Base-by-base conservation (phyloP, 1,140 invertebrate species). In the Cydia strobilella region DNA sequence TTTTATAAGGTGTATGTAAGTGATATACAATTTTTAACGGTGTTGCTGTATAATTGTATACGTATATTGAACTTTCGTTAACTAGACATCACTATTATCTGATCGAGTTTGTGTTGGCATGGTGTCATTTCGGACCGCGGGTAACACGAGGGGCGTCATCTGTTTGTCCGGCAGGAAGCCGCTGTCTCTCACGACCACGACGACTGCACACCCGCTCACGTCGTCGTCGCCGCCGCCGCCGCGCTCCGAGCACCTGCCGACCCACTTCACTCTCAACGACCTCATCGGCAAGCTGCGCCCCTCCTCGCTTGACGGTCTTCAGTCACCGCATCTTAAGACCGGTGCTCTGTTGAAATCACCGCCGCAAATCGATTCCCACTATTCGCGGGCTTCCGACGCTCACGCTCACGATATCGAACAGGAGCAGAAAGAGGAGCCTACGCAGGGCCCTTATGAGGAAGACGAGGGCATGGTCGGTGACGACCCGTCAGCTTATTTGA, bases 391-490 rank as follows among this genome's bases (percentile, higher is more conserved):
- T 35, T 83, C 90, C 7, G 91, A 93, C 59, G 91, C 92, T 20
- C 89, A 89, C 42, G 78, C 86, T 15, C 91, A 90, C 79, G 93
- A 93, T 18, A 79, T 84, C 25, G 90, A 92, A 74, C 86, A 83
- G 63, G 88, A 90, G 76, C 79, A 83, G 59, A 92, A 93, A 75
- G 92, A 93, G 77, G 90, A 91, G 62, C 82, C 82, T 45, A 94
- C 94, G 20, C 90, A 94, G 78, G 94, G 94, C 25, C 94, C 94
- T 18, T 94, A 94, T 76, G 93, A 93, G 76, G 90, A 91, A 76
- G 91, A 90, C 62, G 90, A 94, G 75, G 87, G 90, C 62, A 93
- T 94, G 91, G 88, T 89, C 79, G 93, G 93, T 45, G 94, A 94
- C 82, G 92, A 94, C 82, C 93, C 94, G 23, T 85, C 90, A 31